These are phyloP conservation scores for Herpailurus yagouaroundi DNA, from an alignment of 2,113 vertebrate species.

Conservation along the genomic window DNA sequence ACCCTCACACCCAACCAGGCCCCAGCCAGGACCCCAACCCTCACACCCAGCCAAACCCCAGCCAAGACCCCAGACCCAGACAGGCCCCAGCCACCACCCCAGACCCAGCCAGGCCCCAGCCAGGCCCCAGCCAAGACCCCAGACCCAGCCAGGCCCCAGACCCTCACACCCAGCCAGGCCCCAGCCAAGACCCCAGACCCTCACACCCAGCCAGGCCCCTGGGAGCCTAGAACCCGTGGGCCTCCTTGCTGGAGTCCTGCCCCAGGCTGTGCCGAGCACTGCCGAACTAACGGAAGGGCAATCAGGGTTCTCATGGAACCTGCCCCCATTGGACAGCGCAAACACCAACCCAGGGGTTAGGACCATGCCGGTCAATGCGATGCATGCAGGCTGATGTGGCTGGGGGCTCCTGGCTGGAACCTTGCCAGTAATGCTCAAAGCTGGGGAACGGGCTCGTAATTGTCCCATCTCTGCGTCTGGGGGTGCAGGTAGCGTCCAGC, in stretches of 20 bases:
- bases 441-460: fast-evolving
- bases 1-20: background rate
- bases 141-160: background rate
- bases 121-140: background rate
- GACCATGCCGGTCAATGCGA: background rate
- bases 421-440: fast-evolving
- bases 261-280: fast-evolving
- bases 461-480: background rate
- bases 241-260: background rate
- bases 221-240: too few relatives aligned
- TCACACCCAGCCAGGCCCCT: too few relatives aligned
- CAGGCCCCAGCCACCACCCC: too few relatives aligned
- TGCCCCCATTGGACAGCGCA: fast-evolving
- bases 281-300: background rate
- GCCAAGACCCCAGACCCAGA: background rate
- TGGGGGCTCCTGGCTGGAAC: background rate
- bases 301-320: too few relatives aligned
- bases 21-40: too few relatives aligned
- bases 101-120: background rate
- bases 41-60: background rate
- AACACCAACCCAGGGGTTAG: background rate
- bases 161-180: too few relatives aligned
- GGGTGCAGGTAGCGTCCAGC: background rate
- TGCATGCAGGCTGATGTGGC: too few relatives aligned
- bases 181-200: background rate